These are phyloP conservation scores for Rattus rattus DNA, from an alignment of 2,113 vertebrate species.

Conservation along the genomic window DNA sequence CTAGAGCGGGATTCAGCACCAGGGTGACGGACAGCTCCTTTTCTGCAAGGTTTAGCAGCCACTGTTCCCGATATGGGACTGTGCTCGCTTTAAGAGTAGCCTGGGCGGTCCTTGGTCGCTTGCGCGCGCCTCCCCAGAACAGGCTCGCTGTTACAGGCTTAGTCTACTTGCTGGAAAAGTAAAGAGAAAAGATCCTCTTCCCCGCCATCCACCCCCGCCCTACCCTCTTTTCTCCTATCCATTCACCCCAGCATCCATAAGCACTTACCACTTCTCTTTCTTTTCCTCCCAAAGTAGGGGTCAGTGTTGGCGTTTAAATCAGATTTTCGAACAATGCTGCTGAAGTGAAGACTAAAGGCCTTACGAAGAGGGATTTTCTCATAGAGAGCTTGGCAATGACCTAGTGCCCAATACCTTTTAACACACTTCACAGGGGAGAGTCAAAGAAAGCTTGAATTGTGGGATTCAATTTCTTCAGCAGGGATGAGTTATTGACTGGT, in stretches of 20 bases:
- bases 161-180: not conserved
- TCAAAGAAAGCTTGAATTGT: not conserved
- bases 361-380: conserved; percentile 5
- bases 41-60: conserved; percentile 84
- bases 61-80: conserved; percentile 80
- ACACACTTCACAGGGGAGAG: not conserved
- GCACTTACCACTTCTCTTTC: not conserved
- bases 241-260: not conserved
- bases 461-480: not conserved
- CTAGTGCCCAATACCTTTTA: not conserved
- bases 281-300: not conserved
- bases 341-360: not conserved
- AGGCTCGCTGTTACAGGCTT: not conserved
- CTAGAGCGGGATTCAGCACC: conserved; percentile 73
- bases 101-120: conserved; percentile 81
- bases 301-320: not conserved
- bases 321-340: not conserved
- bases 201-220: rapidly evolving
- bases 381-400: not conserved
- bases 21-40: conserved; percentile 85
- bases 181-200: not conserved
- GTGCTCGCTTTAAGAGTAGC: conserved; percentile 49
- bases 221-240: too few species aligned
- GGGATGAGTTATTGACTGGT: not conserved
- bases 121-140: not conserved